Percentiles rank a stretch among this genome's conserved stretches.
These are phyloP conservation scores for Macaca nemestrina DNA, from an alignment of 2,113 vertebrate species.

Conservation along the genomic window DNA sequence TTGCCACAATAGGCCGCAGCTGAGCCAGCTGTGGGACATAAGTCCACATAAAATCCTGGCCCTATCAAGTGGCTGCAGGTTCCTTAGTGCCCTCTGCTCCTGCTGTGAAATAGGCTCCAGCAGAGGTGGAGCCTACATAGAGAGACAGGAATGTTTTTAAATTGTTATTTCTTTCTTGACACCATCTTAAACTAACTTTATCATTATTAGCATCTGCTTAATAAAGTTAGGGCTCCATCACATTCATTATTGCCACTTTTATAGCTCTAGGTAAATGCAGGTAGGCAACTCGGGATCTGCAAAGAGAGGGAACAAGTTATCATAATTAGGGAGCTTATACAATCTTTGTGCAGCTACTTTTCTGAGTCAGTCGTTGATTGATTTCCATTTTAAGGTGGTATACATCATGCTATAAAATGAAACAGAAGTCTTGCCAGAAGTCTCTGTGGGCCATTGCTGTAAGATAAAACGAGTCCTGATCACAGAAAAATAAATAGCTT, in stretches of 20 bases:
- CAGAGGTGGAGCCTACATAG: neutral
- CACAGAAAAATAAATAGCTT: neutral
- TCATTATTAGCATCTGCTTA: neutral
- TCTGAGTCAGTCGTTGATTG: neutral
- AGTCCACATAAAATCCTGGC: neutral
- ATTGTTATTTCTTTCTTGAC: neutral
- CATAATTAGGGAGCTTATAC: neutral
- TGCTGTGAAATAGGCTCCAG: neutral
- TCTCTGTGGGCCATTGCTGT: neutral
- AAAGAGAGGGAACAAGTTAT: neutral
- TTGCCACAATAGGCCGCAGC: neutral
- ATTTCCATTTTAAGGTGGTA: neutral
- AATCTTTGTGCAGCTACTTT: neutral
- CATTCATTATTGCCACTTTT: neutral
- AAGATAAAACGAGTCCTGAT: neutral
- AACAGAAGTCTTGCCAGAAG: too few species aligned
- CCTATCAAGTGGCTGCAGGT: neutral
- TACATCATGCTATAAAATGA: neutral
- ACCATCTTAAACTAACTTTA: neutral
- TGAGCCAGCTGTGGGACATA: neutral
- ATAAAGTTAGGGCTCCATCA: neutral
- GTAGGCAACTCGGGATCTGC: neutral
- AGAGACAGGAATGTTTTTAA: neutral
- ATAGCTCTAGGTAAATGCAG: neutral
- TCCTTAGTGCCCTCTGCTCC: too few species aligned